These are phyloP conservation scores for Anthopleura xanthogrammica DNA, from an alignment of 92 coral and sea anemone genomes.

Conservation along the genomic window DNA sequence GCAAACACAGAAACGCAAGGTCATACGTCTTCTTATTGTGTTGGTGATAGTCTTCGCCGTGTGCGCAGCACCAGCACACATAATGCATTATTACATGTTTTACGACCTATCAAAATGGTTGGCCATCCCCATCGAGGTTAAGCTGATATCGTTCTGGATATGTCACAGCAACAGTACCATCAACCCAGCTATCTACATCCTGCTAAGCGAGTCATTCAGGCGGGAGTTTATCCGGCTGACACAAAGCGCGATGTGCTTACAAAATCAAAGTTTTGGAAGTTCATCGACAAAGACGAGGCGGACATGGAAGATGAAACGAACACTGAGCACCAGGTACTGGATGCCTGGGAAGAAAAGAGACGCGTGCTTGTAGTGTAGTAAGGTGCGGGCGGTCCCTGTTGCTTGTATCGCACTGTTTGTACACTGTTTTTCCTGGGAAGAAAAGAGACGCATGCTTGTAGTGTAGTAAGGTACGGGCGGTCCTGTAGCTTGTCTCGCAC, in stretches of 20 bases:
- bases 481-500: no score
- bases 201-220: slow-evolving; percentile 59
- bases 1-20: slow-evolving; percentile 48
- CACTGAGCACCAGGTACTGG: slow-evolving; percentile 24
- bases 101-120: slow-evolving; percentile 17
- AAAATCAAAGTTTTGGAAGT: not conserved
- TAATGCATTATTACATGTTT: slow-evolving; percentile 55
- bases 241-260: slow-evolving; percentile 5
- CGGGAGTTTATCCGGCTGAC: slow-evolving; percentile 48
- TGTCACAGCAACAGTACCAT: slow-evolving; percentile 70
- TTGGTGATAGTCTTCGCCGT: slow-evolving; percentile 61
- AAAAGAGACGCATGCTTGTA: no score
- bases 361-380: no score
- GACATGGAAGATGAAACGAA: slow-evolving; percentile 6
- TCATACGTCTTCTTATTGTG: slow-evolving; percentile 53
- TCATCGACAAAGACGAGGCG: slow-evolving; percentile 17
- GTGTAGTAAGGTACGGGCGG: no score
- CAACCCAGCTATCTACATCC: slow-evolving; percentile 62
- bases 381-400: no score
- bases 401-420: no score
- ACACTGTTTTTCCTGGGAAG: no score
- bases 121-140: slow-evolving; percentile 29
- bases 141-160: slow-evolving; percentile 68
- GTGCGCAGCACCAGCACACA: slow-evolving; percentile 71
- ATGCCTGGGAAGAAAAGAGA: slow-evolving; percentile 13